Evolutionary conservation across 2,113 vertebrate species (phyloP).

Genomic region (Thunnus maccoyii): DNA sequence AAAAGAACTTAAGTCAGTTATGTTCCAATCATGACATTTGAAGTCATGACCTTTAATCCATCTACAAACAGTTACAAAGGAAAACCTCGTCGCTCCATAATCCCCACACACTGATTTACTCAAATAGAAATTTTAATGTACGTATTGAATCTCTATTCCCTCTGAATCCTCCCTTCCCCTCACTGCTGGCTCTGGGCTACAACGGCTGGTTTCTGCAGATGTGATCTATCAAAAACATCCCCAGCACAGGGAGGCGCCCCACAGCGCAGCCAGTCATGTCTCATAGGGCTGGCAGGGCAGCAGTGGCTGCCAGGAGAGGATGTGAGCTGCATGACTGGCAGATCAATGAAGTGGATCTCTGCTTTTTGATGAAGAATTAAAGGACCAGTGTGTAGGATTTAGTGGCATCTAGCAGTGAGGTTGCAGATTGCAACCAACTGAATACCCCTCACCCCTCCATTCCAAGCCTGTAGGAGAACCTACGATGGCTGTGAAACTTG

Average conservation of each 20-base stretch:
- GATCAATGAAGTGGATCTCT: constrained; percentile 28
- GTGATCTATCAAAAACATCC: constrained; percentile 50
- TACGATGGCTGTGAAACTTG: too few species aligned
- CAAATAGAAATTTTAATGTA: constrained; percentile 40
- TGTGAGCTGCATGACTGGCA: constrained; percentile 34
- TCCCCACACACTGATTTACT: constrained; percentile 21
- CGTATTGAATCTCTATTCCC: constrained; percentile 20
- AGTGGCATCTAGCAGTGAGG: too few species aligned
- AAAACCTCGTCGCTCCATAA: constrained; percentile 20
- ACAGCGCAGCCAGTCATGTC: constrained; percentile 19
- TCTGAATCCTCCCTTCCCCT: constrained; percentile 12
- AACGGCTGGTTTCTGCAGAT: constrained; percentile 51
- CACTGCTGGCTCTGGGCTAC: constrained; percentile 20
- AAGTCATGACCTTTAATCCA: constrained; percentile 41
- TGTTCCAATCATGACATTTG: constrained; percentile 26
- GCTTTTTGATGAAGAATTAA: constrained; percentile 33
- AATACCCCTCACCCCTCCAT: too few species aligned
- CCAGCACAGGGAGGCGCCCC: constrained; percentile 3
- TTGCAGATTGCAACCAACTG: too few species aligned
- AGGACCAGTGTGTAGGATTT: too few species aligned
- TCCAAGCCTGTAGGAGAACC: too few species aligned
- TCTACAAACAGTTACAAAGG: constrained; percentile 47
- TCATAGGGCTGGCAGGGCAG: constrained; percentile 14
- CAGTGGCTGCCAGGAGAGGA: constrained; percentile 17
- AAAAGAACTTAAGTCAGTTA: constrained; percentile 29